Percentiles rank a stretch among this genome's conserved stretches.
phyloP scores from a whole-genome alignment of 2,797 vertebrate species.

The Spinibarbus caldwelli region DNA sequence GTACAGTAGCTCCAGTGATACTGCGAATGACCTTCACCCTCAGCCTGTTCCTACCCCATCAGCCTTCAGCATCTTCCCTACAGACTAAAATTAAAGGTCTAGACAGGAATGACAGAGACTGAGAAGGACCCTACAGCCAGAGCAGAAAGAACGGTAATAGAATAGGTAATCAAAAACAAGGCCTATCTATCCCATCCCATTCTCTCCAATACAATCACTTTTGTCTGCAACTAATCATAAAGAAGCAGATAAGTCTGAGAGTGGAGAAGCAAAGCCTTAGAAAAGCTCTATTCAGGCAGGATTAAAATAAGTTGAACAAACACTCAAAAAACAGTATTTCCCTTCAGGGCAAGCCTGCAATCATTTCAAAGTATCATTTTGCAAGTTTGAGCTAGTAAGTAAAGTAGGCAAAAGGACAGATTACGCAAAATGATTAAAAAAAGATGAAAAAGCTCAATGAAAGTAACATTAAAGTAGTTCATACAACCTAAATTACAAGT shows the following conservation, averaged over 20 bases:
- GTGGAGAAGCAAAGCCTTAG: not conserved
- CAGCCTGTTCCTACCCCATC: constrained; percentile 22
- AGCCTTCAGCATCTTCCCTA: constrained; percentile 44
- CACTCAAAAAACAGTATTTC: constrained; percentile 7
- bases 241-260: constrained; percentile 30
- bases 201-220: constrained; percentile 26
- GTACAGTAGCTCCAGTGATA: constrained; percentile 3
- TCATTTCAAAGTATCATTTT: constrained; percentile 14
- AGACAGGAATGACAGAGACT: constrained; percentile 46
- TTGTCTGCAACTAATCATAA: constrained; percentile 40
- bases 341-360: not conserved
- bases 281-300: not conserved
- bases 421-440: not conserved
- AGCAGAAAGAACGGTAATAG: constrained; percentile 42
- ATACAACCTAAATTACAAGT: no score
- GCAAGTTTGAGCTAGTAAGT: not conserved
- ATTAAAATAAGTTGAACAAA: constrained; percentile 17
- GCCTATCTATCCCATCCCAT: constrained; percentile 35
- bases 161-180: constrained; percentile 37
- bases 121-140: constrained; percentile 40
- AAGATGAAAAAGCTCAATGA: not conserved
- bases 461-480: not conserved
- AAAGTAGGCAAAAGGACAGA: not conserved
- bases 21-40: constrained; percentile 44
- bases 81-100: constrained; percentile 46